phyloP scores from a whole-genome alignment of 2,888 invertebrate species.

The Cryptocephalus moraei region DNA sequence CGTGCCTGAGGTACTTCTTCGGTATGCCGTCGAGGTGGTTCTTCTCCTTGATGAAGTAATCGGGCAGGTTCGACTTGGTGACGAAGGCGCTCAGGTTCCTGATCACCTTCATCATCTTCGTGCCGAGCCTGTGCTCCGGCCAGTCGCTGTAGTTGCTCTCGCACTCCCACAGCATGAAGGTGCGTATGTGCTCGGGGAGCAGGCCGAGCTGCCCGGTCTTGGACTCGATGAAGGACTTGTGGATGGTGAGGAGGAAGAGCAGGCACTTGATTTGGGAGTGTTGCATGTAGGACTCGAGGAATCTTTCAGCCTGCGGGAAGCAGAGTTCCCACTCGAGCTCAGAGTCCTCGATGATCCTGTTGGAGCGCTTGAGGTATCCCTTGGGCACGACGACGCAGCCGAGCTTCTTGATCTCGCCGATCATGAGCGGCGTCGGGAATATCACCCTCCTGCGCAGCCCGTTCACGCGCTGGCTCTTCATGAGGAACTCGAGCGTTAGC shows the following conservation, averaged over 20 bases:
- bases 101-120: constrained; percentile 53
- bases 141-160: constrained; percentile 59
- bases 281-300: constrained; percentile 60
- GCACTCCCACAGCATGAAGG: constrained; percentile 67
- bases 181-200: constrained; percentile 60
- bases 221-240: constrained; percentile 62
- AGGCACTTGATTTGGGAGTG: constrained; percentile 63
- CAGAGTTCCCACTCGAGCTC: constrained; percentile 73
- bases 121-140: constrained; percentile 65
- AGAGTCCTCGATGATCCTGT: constrained; percentile 35
- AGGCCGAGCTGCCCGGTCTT: constrained; percentile 53
- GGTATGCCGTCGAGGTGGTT: constrained; percentile 67
- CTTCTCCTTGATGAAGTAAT: constrained; percentile 61
- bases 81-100: constrained; percentile 52
- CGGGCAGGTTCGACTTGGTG: constrained; percentile 50
- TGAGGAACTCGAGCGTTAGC: constrained; percentile 57
- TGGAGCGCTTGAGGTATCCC: constrained; percentile 53
- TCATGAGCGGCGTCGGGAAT: constrained; percentile 62
- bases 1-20: constrained; percentile 47
- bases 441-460: constrained; percentile 42
- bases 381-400: constrained; percentile 63
- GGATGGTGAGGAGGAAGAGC: constrained; percentile 56
- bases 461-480: constrained; percentile 46
- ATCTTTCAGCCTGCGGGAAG: constrained; percentile 68
- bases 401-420: constrained; percentile 52